Base-by-base conservation (phyloP, 2,888 invertebrate species). In the Euzophera pinguis region DNA sequence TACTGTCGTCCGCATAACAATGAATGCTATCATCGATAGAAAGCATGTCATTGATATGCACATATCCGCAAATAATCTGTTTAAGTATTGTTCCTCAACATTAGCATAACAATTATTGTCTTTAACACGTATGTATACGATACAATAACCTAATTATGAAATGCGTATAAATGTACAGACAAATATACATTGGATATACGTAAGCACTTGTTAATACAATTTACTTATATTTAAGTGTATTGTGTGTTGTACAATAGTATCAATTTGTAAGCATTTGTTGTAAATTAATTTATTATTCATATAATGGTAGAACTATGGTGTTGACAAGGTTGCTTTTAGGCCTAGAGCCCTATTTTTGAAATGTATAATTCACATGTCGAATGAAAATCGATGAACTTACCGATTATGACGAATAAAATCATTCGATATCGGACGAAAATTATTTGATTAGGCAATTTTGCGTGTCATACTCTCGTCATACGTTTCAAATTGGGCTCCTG, bases 61-160 rank as follows among this genome's bases (percentile, higher is more conserved):
- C n/a, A n/a, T n/a, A n/a, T 32, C 32, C 45, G 45, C 14, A 47
- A 47, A 32, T 47, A 17, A 35, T 22, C 17, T 47, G 47, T 14
- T 35, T 17, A n/a, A 13, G 12, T 27, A 8, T 48, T 38, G 13
- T 48, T 32, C 12, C 4, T 3, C 8, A 17, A 22, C 13, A 48
- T 48, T 48, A 37, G 37, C 48, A 48, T 38, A 1, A 38, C 13
- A 48, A 48, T 48, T 2, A 22, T 22, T 38, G 45, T 47, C 32
- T 34, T 47, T 17, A 32, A 47, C 47, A 38, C 12, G 27, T 38
- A 22, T 37, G 9, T 38, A 8, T 22, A 37, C 69, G 76, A 75
- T 69, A 60, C 69, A 77, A 75, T 69, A 60, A 65, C 73, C 75
- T 73, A 78, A 80, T 79, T 73, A 74, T 67, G 65, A 66, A 68